Evolutionary conservation across 2,888 invertebrate genomes (phyloP), one percentile per base, ranked within the genome.

Genomic region (Andricus quercusramuli): DNA sequence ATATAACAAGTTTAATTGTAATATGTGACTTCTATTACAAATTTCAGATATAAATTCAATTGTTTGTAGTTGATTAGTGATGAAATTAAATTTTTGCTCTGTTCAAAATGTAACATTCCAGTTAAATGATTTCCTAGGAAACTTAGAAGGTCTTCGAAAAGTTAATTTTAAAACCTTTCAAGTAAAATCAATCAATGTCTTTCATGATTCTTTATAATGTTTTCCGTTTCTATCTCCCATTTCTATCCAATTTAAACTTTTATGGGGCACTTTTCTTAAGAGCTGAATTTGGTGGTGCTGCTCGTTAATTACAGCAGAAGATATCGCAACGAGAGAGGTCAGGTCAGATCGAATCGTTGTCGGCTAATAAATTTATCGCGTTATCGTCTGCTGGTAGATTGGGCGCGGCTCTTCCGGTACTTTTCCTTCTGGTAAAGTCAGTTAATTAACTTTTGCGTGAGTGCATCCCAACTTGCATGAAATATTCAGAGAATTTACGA

Each of bases 381-480:
- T 74, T 74, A 74, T 74, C 74, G 74, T 74, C 74, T 29, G 51
- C 29, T 70, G 29, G 51, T 70, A 70, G 70, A 70, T 70, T 70
- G 47, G 70, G 70, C 47, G 70, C 47, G 70, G 47, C 70, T 25
- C 68, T 74, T 74, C 74, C 74, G 51, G 29, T 74, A 56, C 51
- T 74, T 74, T 74, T 74, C 74, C 74, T 32, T 51, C 56, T 56
- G 32, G 32, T 56, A 51, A 51, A 56, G 74, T n/a, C 74, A 74
- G 74, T 74, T 74, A 74, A 74, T 74, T 74, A 74, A 74, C 74
- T 74, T 74, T 74, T 56, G 74, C 74, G 51, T 56, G 56, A 51
- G 51, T 74, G 74, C 74, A 56, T 74, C 32, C 29, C 47, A 74
- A 56, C 56, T 56, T 51, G 51, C 74, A 32, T 70, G 47, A 70